A percentile compares a stretch with the other conserved stretches of the same genome.
Conservation (phyloP, 2,888 invertebrate species). For the Deilephila porcellus region DNA sequence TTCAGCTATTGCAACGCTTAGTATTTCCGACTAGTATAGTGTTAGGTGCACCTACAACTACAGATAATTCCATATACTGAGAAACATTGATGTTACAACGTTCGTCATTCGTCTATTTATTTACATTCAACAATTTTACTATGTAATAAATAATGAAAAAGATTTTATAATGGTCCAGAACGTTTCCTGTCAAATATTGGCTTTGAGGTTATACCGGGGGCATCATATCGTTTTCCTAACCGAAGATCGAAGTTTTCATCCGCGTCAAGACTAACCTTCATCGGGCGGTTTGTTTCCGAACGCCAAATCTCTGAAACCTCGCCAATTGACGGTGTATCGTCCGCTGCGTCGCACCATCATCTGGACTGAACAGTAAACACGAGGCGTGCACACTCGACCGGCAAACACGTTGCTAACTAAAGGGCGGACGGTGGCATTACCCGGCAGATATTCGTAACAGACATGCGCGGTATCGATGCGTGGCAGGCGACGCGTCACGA, state of each 20-base stretch:
- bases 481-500: constrained; percentile 66
- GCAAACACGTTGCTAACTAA: constrained; percentile 53
- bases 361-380: constrained; percentile 48
- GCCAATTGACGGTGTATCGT: constrained; percentile 82
- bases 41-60: not conserved
- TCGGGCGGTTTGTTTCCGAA: constrained; percentile 79
- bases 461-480: constrained; percentile 67
- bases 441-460: constrained; percentile 55
- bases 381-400: constrained; percentile 44
- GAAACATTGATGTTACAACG: constrained; percentile 9
- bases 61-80: not conserved
- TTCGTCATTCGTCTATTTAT: constrained; percentile 9
- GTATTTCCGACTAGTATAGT: not conserved
- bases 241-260: constrained; percentile 36
- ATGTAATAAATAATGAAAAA: constrained; percentile 3
- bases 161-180: not conserved
- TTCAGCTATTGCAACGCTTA: not conserved
- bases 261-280: constrained; percentile 67
- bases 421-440: constrained; percentile 51
- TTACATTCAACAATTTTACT: constrained; percentile 11
- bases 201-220: constrained; percentile 56
- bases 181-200: not conserved
- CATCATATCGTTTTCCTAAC: constrained; percentile 40
- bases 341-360: constrained; percentile 84
- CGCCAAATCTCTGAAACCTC: constrained; percentile 79